Evolutionary conservation across 1,140 invertebrate genomes (phyloP).

Genomic region (Diprion similis): DNA sequence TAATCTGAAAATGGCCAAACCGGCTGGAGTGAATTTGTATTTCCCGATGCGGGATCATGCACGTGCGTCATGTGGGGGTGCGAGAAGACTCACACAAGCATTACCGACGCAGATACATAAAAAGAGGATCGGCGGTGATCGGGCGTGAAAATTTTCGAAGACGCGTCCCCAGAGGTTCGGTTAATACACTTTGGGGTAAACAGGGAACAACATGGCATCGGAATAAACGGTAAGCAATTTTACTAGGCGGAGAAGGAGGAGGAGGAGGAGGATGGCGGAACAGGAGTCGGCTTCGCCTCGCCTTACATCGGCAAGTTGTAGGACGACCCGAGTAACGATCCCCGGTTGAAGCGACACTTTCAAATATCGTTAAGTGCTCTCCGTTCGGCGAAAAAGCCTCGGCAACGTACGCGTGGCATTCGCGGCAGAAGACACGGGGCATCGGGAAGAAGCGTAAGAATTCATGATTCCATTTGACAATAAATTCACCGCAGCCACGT

Average conservation of each 20-base stretch:
- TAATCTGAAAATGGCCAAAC: not conserved
- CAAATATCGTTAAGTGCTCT: slow-evolving; percentile 19
- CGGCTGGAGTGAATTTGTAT: not conserved
- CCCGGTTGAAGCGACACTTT: slow-evolving; percentile 7
- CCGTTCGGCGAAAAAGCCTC: not conserved
- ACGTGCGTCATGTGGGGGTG: not conserved
- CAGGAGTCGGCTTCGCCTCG: not conserved
- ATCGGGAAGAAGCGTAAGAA: not conserved
- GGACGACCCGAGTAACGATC: not conserved
- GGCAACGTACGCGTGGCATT: not conserved
- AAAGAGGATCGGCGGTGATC: no score
- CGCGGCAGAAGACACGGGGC: not conserved
- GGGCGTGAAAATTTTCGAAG: not conserved
- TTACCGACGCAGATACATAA: not conserved
- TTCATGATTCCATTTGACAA: slow-evolving; percentile 1
- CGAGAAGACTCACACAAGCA: no score
- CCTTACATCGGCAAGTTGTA: not conserved
- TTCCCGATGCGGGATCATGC: not conserved
- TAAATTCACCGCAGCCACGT: not conserved
- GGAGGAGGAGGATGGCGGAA: not conserved
- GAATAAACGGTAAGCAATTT: slow-evolving; percentile 17
- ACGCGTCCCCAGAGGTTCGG: slow-evolving; percentile 37
- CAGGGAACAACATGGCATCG: slow-evolving; percentile 11
- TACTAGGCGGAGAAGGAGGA: not conserved
- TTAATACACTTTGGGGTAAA: slow-evolving; percentile 40